Base-by-base conservation (phyloP, 2,888 invertebrate genomes). In the Nemotelus pantherinus region DNA sequence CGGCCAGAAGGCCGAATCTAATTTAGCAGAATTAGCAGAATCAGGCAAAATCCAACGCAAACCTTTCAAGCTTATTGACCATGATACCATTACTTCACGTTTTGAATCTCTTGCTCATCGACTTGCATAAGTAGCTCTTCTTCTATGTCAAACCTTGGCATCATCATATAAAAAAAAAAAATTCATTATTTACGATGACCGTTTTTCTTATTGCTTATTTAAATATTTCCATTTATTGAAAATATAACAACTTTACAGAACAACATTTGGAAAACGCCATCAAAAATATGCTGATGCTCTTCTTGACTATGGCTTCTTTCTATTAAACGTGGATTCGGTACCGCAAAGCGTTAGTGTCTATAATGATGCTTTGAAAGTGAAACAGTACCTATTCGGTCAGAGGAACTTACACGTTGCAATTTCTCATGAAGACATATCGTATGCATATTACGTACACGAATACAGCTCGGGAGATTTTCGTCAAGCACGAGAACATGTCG, bases 401-500 rank as follows among this genome's bases (percentile, higher is more conserved):
- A 91, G 92, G 85, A 96, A 95, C 87, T 91, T 97, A 80, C 93
- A 94, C 86, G 94, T 97, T 81, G 97, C 97, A 0, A 91, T 94
- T 47, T 95, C 94, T 47, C 94, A 95, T 86, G 97, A 97, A 88
- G 97, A 97, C 88, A 89, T 97, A 64, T 96, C 97, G 0, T 98
- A 97, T 88, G 96, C 96, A 67, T 91, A 95, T 9, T 98, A 97
- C 86, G 96, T 97, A 67, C 92, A 94, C 77, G 97, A 97, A 87
- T 97, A 97, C 87, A 95, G 93, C 83, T 93, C 95, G 0, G 96
- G 97, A 0, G 90, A 93, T 81, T 97, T 97, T 87, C 90, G 90
- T 83, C 91, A 91, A 86, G 96, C 97, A 45, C 89, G 95, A 80
- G 92, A 93, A 81, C 94, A 96, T 88, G 94, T 94, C 50, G 94